phyloP scores from a whole-genome alignment of 2,888 invertebrate species.

The Ypsolopha sequella region DNA sequence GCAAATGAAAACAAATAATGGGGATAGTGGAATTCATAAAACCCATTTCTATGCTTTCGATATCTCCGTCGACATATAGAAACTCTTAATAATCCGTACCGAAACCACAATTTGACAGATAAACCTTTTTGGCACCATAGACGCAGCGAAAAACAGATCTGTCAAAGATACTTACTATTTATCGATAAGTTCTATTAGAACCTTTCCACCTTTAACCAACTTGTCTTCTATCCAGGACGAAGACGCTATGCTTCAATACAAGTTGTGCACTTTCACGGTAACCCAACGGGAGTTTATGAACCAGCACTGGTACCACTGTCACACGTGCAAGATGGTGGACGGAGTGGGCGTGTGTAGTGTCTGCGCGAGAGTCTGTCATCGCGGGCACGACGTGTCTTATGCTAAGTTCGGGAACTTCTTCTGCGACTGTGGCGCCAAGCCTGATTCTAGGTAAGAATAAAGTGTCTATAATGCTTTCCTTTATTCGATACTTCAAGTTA shows the following conservation, averaged over 20 bases:
- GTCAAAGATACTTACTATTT: too few species aligned
- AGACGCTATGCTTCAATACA: constrained; percentile 86
- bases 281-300: constrained; percentile 99
- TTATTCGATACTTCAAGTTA: too few species aligned
- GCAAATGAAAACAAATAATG: too few species aligned
- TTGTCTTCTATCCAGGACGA: constrained; percentile 73
- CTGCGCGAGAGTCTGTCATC: constrained; percentile 97
- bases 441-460: constrained; percentile 71
- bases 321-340: constrained; percentile 98
- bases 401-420: constrained; percentile 99
- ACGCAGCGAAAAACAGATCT: too few species aligned
- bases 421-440: constrained; percentile 98
- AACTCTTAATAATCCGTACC: too few species aligned
- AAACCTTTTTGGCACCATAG: too few species aligned
- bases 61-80: too few species aligned
- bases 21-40: too few species aligned
- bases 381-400: constrained; percentile 95
- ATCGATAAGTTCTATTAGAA: too few species aligned
- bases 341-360: constrained; percentile 98
- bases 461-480: too few species aligned
- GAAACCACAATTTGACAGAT: too few species aligned
- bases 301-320: constrained; percentile 99
- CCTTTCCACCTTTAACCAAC: background rate
- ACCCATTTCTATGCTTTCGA: too few species aligned
- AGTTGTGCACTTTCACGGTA: constrained; percentile 96